Evolutionary conservation across 2,113 vertebrate species (phyloP).

Genomic region (Pelodiscus sinensis): DNA sequence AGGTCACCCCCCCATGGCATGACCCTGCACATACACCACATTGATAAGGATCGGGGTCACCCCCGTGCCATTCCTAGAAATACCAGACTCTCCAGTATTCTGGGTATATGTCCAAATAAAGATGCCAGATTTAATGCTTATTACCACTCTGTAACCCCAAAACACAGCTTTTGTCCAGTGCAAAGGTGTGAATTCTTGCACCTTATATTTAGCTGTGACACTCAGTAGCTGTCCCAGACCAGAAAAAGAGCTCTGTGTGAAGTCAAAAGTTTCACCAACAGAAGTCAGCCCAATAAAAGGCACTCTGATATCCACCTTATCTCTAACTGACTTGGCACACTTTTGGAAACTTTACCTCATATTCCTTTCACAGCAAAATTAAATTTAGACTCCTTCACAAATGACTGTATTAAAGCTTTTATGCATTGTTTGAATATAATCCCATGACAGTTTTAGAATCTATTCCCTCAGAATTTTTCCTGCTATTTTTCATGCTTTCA

Average conservation of each 20-base stretch:
- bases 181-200: background rate
- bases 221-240: background rate
- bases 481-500: background rate
- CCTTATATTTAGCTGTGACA: background rate
- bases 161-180: background rate
- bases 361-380: background rate
- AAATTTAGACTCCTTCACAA: background rate
- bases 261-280: too few relatives aligned
- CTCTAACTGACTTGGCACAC: background rate
- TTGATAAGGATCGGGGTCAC: background rate
- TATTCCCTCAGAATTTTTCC: background rate
- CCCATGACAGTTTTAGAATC: background rate
- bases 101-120: background rate
- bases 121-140: background rate
- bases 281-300: background rate
- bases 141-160: background rate
- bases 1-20: background rate
- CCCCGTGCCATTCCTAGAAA: background rate
- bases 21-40: background rate
- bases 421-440: background rate
- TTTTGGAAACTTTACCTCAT: background rate
- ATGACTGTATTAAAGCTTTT: background rate
- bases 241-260: background rate
- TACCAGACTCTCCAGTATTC: background rate
- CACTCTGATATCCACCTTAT: background rate